These are phyloP conservation scores for Pterobdella sp. DNA, from an alignment of 2,888 invertebrate genomes.

Conservation along the genomic window DNA sequence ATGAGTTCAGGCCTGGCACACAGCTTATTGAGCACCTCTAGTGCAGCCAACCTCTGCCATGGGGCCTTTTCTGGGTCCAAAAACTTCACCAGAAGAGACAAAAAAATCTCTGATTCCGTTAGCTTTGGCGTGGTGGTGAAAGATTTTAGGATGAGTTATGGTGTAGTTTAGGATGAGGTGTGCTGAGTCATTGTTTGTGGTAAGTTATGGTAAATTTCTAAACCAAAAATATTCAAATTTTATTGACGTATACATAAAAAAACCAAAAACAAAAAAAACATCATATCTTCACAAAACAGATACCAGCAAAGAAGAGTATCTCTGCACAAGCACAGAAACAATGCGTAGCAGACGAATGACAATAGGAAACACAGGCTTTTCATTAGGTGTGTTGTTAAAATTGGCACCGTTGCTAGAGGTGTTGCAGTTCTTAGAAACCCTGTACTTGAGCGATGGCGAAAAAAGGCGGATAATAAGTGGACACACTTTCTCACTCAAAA, in stretches of 20 bases:
- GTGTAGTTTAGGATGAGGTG: not conserved
- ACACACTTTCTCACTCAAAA: conserved; percentile 91
- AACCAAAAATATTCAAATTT: not conserved
- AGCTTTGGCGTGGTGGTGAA: conserved; percentile 54
- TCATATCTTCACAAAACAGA: conserved; percentile 43
- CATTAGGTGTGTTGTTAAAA: conserved; percentile 50
- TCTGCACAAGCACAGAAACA: conserved; percentile 82
- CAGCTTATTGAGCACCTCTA: conserved; percentile 92
- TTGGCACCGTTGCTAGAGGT: conserved; percentile 37
- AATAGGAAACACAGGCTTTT: conserved; percentile 91
- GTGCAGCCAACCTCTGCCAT: conserved; percentile 88
- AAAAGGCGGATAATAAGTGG: conserved; percentile 95
- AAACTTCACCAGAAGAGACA: conserved; percentile 91
- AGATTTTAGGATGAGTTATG: not conserved
- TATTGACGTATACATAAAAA: not conserved
- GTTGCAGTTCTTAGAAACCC: conserved; percentile 52
- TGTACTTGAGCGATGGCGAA: conserved; percentile 94
- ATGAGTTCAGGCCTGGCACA: conserved; percentile 77
- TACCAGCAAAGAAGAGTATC: conserved; percentile 81
- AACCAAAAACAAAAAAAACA: not conserved
- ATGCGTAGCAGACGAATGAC: conserved; percentile 86
- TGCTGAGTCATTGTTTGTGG: no score
- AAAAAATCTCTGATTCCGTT: conserved; percentile 96
- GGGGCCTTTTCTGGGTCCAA: conserved; percentile 88
- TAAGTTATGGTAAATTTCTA: not conserved